These are phyloP conservation scores for Oncorhynchus tshawytscha DNA, from an alignment of 2,113 vertebrate genomes.

Conservation along the genomic window DNA sequence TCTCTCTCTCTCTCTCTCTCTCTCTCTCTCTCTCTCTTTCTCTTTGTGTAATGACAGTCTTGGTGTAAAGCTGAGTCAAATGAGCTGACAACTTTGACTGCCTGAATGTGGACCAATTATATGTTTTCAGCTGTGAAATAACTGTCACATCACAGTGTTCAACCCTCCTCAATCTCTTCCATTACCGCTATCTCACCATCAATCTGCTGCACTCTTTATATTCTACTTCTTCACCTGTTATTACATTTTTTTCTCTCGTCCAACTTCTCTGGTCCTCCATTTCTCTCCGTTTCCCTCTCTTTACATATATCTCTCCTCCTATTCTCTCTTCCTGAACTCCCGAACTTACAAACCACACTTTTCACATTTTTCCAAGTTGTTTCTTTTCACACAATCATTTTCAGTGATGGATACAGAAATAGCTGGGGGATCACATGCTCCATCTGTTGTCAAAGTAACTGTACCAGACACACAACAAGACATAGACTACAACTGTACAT, in stretches of 20 bases:
- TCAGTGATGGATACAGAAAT: not conserved
- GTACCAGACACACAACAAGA: not conserved
- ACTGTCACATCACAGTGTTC: not conserved
- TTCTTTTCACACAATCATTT: not conserved
- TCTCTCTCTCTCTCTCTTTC: no score
- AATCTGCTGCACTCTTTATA: not conserved
- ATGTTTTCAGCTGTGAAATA: no score
- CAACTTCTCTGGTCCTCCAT: slow-evolving; percentile 3
- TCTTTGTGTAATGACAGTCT: not conserved
- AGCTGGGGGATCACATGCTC: not conserved
- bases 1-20: not conserved
- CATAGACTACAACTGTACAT: not conserved
- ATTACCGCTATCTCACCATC: not conserved
- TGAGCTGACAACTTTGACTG: slow-evolving; percentile 2
- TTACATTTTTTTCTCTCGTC: not conserved
- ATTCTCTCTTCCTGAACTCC: not conserved
- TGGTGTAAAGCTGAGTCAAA: not conserved
- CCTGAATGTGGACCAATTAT: not conserved
- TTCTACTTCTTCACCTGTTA: not conserved
- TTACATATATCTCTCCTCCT: not conserved
- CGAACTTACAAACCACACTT: not conserved
- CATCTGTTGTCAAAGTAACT: no score
- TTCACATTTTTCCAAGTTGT: not conserved
- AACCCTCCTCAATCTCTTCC: not conserved
- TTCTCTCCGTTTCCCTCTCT: not conserved